phyloP scores from a whole-genome alignment of 1,140 invertebrate genomes.

The Myzus persicae region DNA sequence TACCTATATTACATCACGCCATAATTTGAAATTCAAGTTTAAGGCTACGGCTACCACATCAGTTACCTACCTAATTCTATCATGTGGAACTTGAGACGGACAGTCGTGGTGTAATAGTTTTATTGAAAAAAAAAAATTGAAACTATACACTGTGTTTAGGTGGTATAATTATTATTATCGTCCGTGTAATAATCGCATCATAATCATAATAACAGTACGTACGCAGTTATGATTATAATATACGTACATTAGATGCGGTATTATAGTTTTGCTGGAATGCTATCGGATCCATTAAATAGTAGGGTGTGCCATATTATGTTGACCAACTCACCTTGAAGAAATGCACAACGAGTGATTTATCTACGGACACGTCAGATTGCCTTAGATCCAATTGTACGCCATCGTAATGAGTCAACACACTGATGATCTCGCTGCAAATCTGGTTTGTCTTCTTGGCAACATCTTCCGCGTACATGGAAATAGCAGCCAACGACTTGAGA shows the following conservation, averaged over 20 bases:
- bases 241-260: not conserved
- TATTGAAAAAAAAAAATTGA: not conserved
- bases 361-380: constrained; percentile 68
- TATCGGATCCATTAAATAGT: not conserved
- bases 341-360: constrained; percentile 69
- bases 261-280: not conserved
- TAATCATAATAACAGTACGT: not conserved
- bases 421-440: constrained; percentile 60
- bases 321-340: constrained; percentile 65
- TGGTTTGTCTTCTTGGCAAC: constrained; percentile 39
- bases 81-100: not conserved
- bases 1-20: not conserved
- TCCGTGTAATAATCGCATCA: not conserved
- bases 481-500: constrained; percentile 35
- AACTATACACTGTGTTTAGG: not conserved
- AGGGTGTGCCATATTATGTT: constrained; percentile 30
- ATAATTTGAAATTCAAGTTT: constrained; percentile 4
- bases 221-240: not conserved
- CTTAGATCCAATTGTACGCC: constrained; percentile 73
- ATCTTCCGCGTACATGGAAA: constrained; percentile 42
- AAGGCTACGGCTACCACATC: constrained; percentile 9
- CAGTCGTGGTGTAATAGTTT: not conserved
- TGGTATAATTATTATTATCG: not conserved
- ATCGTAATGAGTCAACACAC: constrained; percentile 70
- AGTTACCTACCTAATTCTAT: not conserved